These are phyloP conservation scores for Kryptolebias marmoratus DNA, from an alignment of 2,113 vertebrate genomes.

Conservation along the genomic window DNA sequence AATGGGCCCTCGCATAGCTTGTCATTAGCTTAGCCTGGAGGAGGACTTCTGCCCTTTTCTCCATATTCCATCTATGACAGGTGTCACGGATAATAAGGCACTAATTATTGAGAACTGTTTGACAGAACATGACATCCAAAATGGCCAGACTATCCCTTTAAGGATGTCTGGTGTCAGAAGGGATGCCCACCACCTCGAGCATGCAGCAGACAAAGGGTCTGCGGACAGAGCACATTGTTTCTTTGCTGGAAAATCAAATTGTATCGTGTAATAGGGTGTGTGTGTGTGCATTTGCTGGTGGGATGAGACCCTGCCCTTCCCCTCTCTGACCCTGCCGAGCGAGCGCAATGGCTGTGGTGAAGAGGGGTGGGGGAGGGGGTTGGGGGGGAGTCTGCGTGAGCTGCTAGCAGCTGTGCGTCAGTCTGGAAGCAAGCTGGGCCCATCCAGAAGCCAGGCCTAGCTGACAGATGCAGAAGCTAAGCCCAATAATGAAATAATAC, in stretches of 20 bases:
- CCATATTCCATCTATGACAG: too few species aligned
- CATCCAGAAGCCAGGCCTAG: conserved; percentile 66
- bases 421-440: conserved; percentile 70
- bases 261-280: conserved; percentile 39
- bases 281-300: conserved; percentile 39
- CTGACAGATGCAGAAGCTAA: conserved; percentile 78
- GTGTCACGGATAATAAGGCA: too few species aligned
- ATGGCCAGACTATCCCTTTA: too few species aligned
- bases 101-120: too few species aligned
- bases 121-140: too few species aligned
- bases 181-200: conserved; percentile 19
- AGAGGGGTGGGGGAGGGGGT: background rate
- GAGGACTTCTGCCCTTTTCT: too few species aligned
- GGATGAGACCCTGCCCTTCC: conserved; percentile 41
- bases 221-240: conserved; percentile 22
- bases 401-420: conserved; percentile 70
- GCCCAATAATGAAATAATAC: conserved; percentile 80
- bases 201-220: conserved; percentile 14
- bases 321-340: conserved; percentile 49
- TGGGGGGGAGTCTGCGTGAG: conserved; percentile 34
- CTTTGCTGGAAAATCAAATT: conserved; percentile 35
- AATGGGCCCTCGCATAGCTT: too few species aligned
- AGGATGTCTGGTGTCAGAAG: conserved; percentile 15
- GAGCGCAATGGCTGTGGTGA: conserved; percentile 14
- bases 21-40: too few species aligned